A percentile compares a stretch with the other conserved stretches of the same genome.
These are phyloP conservation scores for Tenualosa thibaudeaui DNA, from an alignment of 2,797 vertebrate genomes.

Conservation along the genomic window DNA sequence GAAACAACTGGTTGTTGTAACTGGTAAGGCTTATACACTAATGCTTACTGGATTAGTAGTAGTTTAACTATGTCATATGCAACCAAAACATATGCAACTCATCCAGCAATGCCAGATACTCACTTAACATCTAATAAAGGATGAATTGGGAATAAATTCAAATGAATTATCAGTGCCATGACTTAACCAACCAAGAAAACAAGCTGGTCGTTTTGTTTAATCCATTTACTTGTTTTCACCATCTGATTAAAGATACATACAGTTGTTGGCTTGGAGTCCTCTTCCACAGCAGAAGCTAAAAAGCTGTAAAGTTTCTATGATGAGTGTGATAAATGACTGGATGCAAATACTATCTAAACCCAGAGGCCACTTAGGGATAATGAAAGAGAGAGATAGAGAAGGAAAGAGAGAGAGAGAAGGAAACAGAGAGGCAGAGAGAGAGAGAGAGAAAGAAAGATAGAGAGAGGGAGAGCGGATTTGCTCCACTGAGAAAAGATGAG, in stretches of 20 bases:
- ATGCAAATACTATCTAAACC: slow-evolving; percentile 24
- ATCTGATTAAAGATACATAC: not conserved
- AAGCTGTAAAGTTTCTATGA: not conserved
- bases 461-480: slow-evolving; percentile 2
- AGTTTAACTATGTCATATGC: too few relatives aligned
- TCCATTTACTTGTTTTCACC: not conserved
- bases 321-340: slow-evolving; percentile 8
- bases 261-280: not conserved
- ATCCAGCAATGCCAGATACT: too few relatives aligned
- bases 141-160: too few relatives aligned
- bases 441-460: not conserved
- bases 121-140: too few relatives aligned
- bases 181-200: not conserved
- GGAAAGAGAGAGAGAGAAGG: not conserved
- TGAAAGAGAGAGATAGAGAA: not conserved
- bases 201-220: not conserved
- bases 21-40: too few relatives aligned
- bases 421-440: not conserved
- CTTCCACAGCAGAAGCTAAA: not conserved
- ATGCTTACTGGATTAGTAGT: too few relatives aligned
- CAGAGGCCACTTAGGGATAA: slow-evolving; percentile 16
- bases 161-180: too few relatives aligned
- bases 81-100: too few relatives aligned
- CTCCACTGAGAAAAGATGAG: slow-evolving; percentile 24
- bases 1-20: too few relatives aligned